Evolutionary conservation across 2,888 invertebrate genomes (phyloP).

Genomic region (Dione vanillae): DNA sequence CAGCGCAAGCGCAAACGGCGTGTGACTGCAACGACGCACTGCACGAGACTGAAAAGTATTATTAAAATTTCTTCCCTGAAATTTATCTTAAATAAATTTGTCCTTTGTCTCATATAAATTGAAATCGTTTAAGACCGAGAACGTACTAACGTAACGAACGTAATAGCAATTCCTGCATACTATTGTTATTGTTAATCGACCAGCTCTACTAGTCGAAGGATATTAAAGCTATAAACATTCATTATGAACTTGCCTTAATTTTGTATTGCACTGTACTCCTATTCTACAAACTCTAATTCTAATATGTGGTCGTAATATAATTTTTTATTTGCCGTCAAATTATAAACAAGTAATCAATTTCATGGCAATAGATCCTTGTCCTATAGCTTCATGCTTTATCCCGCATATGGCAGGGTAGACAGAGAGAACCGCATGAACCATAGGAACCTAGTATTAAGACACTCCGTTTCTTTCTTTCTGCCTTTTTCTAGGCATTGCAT

Average conservation of each 20-base stretch:
- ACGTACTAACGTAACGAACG: constrained; percentile 52
- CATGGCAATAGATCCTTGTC: too few species aligned
- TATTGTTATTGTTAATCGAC: constrained; percentile 67
- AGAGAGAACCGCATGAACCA: too few species aligned
- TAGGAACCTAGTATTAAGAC: too few species aligned
- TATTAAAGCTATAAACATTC: constrained; percentile 83
- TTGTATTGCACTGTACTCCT: constrained; percentile 68
- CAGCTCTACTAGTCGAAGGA: constrained; percentile 67
- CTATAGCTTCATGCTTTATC: too few species aligned
- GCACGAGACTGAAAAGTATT: not conserved
- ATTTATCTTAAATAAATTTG: not conserved
- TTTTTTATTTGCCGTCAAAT: too few species aligned
- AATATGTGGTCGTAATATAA: not conserved
- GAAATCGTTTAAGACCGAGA: constrained; percentile 14
- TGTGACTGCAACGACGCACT: not conserved
- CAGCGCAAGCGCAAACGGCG: not conserved
- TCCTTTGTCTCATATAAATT: too few species aligned
- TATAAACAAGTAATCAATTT: too few species aligned
- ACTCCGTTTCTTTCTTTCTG: too few species aligned
- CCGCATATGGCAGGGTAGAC: too few species aligned
- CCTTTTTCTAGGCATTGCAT: too few species aligned
- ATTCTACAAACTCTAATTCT: constrained; percentile 15
- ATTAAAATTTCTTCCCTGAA: not conserved
- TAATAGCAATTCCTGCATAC: constrained; percentile 67
- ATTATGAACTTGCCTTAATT: constrained; percentile 82